Conservation (phyloP, 2,797 vertebrate species). For the Lepus oiostolus region DNA sequence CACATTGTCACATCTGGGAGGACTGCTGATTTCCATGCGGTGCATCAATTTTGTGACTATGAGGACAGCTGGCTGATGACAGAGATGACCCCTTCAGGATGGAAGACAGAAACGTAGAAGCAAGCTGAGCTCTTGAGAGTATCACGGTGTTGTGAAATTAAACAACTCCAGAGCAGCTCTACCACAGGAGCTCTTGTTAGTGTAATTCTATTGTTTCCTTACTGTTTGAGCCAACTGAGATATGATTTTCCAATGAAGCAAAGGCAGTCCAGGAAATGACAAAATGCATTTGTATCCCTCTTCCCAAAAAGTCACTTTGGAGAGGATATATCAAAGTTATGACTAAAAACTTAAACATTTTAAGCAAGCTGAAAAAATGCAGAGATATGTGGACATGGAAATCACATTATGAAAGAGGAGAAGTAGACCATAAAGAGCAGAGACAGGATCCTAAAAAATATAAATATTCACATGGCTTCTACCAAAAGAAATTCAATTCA, state of each 20-base stretch:
- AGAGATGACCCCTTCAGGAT: not conserved
- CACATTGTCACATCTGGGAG: not conserved
- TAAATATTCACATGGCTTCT: not conserved
- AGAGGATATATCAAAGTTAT: not conserved
- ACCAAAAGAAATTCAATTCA: constrained; percentile 22
- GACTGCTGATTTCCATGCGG: not conserved
- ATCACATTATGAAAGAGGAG: constrained; percentile 21
- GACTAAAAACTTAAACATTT: not conserved
- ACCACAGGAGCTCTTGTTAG: not conserved
- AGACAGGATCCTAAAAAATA: not conserved
- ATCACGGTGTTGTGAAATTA: not conserved
- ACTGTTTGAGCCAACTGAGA: not conserved
- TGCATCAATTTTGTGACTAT: constrained; percentile 2
- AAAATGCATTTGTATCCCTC: not conserved
- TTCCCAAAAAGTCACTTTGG: constrained; percentile 37
- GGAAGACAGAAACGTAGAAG: not conserved
- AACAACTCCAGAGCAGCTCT: not conserved
- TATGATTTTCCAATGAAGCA: constrained; percentile 8
- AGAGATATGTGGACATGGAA: not conserved
- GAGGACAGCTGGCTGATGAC: not conserved
- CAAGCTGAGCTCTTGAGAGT: not conserved
- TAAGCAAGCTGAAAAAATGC: constrained; percentile 17
- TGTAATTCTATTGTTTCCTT: not conserved
- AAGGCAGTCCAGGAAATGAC: constrained; percentile 28
- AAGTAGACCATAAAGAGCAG: not conserved